Evolutionary conservation across 2,888 invertebrate species (phyloP).

Genomic region (Sinotaia quadrata): DNA sequence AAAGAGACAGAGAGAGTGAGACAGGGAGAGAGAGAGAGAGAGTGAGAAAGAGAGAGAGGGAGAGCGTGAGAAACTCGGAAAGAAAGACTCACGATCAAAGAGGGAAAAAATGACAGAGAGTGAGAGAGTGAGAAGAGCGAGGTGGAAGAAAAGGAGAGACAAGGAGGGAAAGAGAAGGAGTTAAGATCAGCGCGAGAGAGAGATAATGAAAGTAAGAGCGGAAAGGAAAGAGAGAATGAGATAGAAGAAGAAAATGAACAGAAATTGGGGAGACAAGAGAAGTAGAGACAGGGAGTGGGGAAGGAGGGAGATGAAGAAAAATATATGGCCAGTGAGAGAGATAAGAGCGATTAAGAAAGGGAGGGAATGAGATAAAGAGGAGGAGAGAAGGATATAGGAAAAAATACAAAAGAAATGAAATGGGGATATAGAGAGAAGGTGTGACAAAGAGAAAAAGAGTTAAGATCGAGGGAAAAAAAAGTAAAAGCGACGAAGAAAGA

Average conservation of each 20-base stretch:
- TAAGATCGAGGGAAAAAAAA: too few relatives aligned
- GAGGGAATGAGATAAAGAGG: neutral
- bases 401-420: too few relatives aligned
- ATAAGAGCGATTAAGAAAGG: too few relatives aligned
- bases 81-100: neutral
- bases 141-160: neutral
- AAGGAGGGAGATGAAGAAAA: too few relatives aligned
- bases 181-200: neutral
- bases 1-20: neutral
- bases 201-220: neutral
- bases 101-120: neutral
- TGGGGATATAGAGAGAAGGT: too few relatives aligned
- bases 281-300: too few relatives aligned
- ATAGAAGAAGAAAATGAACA: too few relatives aligned
- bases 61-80: neutral
- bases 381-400: neutral
- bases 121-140: neutral
- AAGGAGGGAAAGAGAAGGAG: neutral
- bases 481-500: too few relatives aligned
- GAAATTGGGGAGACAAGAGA: too few relatives aligned
- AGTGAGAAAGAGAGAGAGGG: neutral
- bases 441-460: too few relatives aligned
- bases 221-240: neutral
- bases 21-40: neutral
- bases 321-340: too few relatives aligned